Percentiles rank a stretch among this genome's conserved stretches.
Conservation (phyloP, 2,888 invertebrate species). For the Nipponacmea schrenckii region DNA sequence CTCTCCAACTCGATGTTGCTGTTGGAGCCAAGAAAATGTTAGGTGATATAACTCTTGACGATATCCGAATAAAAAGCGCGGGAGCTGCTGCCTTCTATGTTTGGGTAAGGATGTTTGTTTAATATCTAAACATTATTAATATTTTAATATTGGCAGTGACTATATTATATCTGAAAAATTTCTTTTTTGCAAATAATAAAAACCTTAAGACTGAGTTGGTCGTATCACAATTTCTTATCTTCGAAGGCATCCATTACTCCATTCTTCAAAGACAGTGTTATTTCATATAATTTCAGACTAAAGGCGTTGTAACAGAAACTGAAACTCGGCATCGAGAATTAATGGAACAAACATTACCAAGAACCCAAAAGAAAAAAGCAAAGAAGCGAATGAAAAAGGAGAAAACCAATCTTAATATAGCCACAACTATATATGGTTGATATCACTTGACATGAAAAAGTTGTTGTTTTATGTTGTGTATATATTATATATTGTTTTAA, state of each 20-base stretch:
- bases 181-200: no score
- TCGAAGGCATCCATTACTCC: background rate
- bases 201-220: no score
- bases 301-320: slow-evolving; percentile 33
- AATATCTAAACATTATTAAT: background rate
- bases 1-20: slow-evolving; percentile 47
- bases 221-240: background rate
- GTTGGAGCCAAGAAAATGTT: slow-evolving; percentile 50
- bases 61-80: slow-evolving; percentile 56
- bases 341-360: slow-evolving; percentile 22
- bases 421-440: background rate
- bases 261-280: background rate
- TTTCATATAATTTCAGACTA: slow-evolving; percentile 28
- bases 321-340: slow-evolving; percentile 27
- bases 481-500: no score
- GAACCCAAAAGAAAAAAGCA: slow-evolving; percentile 21
- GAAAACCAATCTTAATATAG: background rate
- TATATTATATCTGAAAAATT: no score
- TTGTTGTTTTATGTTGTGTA: no score
- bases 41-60: slow-evolving; percentile 49
- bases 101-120: slow-evolving; percentile 51
- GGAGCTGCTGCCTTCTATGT: slow-evolving; percentile 64
- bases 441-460: background rate
- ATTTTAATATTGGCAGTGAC: background rate
- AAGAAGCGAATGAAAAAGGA: background rate